Conservation (phyloP, 30 jellyfish, hydroid and myxozoan genomes). For the Turritopsis dohrnii region DNA sequence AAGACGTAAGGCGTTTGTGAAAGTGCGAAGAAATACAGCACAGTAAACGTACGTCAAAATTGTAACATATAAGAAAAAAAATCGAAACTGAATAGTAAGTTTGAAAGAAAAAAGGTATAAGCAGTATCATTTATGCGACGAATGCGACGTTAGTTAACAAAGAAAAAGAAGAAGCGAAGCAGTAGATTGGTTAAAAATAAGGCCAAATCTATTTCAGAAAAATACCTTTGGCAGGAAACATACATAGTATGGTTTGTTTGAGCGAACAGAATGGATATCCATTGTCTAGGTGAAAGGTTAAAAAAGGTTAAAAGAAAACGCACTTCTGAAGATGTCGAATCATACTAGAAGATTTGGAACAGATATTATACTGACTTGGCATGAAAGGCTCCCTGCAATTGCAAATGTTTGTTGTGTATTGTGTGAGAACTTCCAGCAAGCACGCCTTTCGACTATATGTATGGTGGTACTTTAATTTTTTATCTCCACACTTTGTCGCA, state of each 20-base stretch:
- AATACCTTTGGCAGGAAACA: constrained; percentile 63
- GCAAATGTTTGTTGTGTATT: constrained; percentile 51
- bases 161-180: too few relatives aligned
- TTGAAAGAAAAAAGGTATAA: too few relatives aligned
- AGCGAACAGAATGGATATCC: constrained; percentile 69
- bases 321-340: not conserved
- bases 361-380: constrained; percentile 91
- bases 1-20: too few relatives aligned
- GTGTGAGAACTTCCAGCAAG: constrained; percentile 66
- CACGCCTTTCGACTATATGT: constrained; percentile 70
- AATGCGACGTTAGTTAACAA: too few relatives aligned
- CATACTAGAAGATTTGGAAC: not conserved
- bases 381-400: constrained; percentile 73
- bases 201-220: too few relatives aligned
- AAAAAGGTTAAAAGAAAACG: not conserved
- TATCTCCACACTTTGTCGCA: constrained; percentile 78
- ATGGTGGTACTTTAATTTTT: constrained; percentile 35
- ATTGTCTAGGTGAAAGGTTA: too few relatives aligned
- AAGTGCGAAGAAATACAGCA: too few relatives aligned
- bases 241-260: constrained; percentile 57
- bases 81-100: too few relatives aligned
- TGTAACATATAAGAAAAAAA: too few relatives aligned
- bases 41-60: too few relatives aligned
- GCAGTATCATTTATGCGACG: too few relatives aligned
- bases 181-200: too few relatives aligned